A percentile compares a stretch with the other conserved stretches of the same genome.
phyloP scores from a whole-genome alignment of 2,113 vertebrate genomes.

The Todiramphus chloris region DNA sequence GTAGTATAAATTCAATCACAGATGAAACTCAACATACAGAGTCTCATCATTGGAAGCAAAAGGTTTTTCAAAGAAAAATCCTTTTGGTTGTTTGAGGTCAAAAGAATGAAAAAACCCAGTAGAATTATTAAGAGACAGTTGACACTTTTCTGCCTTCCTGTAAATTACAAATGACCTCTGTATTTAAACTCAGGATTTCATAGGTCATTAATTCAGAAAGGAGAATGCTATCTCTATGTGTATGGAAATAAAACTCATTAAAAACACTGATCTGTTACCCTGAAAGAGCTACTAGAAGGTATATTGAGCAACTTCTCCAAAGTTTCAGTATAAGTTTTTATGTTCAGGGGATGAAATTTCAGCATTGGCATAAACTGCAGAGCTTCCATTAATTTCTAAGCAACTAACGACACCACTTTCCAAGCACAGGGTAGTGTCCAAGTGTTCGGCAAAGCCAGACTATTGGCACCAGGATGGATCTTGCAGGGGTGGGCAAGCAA shows the following conservation, averaged over 20 bases:
- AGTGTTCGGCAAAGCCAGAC: background rate
- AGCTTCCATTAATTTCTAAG: background rate
- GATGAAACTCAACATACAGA: conserved; percentile 49
- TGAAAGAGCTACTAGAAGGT: background rate
- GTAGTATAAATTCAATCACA: conserved; percentile 71
- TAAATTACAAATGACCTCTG: conserved; percentile 54
- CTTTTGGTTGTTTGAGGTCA: background rate
- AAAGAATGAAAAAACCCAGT: background rate
- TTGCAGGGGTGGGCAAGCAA: background rate
- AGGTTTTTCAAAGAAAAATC: conserved; percentile 34
- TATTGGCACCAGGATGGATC: background rate
- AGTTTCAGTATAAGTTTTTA: background rate
- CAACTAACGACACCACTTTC: background rate
- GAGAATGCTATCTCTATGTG: background rate
- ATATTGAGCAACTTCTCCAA: background rate
- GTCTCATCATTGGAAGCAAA: conserved; percentile 57
- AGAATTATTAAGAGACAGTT: background rate
- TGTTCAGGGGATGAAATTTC: background rate
- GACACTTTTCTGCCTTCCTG: conserved; percentile 2
- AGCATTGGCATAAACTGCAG: background rate
- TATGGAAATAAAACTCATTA: conserved; percentile 33
- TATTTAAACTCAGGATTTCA: conserved; percentile 48
- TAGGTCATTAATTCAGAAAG: conserved; percentile 31
- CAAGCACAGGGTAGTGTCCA: background rate
- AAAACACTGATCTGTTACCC: background rate